Percentiles rank a stretch among this genome's conserved stretches.
phyloP scores from a whole-genome alignment of 2,888 invertebrate species.

The Stictocephala bisonia region DNA sequence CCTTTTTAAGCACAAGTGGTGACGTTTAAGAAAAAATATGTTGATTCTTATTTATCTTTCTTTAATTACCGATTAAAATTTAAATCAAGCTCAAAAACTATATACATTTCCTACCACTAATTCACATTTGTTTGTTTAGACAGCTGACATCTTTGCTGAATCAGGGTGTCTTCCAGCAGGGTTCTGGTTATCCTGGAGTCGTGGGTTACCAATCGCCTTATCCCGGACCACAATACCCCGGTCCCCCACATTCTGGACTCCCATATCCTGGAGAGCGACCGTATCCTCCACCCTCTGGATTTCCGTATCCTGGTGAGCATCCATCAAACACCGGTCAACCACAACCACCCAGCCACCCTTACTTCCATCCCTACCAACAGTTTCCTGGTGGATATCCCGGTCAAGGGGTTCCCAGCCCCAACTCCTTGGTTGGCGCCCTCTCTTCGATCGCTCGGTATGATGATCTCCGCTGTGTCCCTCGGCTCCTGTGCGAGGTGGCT shows the following conservation, averaged over 20 bases:
- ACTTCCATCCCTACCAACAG: slow-evolving; percentile 33
- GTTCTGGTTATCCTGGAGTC: slow-evolving; percentile 6
- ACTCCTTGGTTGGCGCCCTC: slow-evolving; percentile 67
- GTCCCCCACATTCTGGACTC: slow-evolving; percentile 15
- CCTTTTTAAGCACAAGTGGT: no score
- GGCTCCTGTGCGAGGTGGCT: slow-evolving; percentile 83
- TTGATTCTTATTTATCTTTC: no score
- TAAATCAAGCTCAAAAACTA: no score
- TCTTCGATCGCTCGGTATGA: slow-evolving; percentile 76
- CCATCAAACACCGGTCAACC: not conserved
- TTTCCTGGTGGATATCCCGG: slow-evolving; percentile 32
- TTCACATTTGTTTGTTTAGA: slow-evolving; percentile 37
- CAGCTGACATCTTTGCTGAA: slow-evolving; percentile 52
- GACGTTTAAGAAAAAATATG: no score
- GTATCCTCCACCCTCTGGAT: not conserved
- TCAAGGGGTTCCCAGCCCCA: slow-evolving; percentile 49
- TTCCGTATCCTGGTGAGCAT: not conserved
- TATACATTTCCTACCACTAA: no score
- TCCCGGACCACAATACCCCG: slow-evolving; percentile 20
- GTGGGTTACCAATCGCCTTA: not conserved
- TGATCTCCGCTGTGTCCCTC: slow-evolving; percentile 82
- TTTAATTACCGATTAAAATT: no score
- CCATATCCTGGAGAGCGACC: slow-evolving; percentile 19
- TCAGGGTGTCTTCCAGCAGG: slow-evolving; percentile 49
- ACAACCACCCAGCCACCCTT: slow-evolving; percentile 29